These are phyloP conservation scores for Anguilla anguilla DNA, from an alignment of 2,797 vertebrate genomes.

Conservation along the genomic window DNA sequence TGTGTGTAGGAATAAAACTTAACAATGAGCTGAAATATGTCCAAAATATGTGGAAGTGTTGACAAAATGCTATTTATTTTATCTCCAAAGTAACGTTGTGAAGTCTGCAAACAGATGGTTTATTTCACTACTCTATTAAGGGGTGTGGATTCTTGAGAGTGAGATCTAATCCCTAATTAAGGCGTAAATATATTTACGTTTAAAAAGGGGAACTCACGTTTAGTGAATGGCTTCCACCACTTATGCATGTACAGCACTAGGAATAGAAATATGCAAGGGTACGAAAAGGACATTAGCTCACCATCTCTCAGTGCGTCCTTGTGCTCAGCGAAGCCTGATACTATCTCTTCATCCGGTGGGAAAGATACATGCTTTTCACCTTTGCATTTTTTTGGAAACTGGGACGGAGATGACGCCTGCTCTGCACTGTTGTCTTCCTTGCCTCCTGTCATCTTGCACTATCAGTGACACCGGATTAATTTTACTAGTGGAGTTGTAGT, in stretches of 20 bases:
- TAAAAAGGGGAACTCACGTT: conserved; percentile 6
- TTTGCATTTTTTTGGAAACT: conserved; percentile 55
- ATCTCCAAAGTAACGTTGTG: neutral
- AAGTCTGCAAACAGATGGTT: neutral
- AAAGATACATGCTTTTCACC: conserved; percentile 73
- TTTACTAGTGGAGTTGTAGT: neutral
- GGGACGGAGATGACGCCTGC: conserved; percentile 28
- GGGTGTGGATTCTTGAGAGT: neutral
- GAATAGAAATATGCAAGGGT: conserved; percentile 9
- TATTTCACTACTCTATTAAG: neutral
- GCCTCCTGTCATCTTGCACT: conserved; percentile 60
- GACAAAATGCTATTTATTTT: neutral
- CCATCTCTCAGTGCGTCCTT: conserved; percentile 50
- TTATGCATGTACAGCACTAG: conserved; percentile 9
- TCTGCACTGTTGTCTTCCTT: conserved; percentile 40
- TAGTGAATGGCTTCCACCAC: neutral
- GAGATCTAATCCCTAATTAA: neutral
- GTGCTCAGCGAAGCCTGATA: conserved; percentile 70
- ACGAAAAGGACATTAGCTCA: conserved; percentile 52
- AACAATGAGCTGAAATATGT: neutral
- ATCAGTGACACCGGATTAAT: conserved; percentile 12
- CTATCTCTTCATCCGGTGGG: conserved; percentile 73
- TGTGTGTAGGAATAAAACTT: neutral
- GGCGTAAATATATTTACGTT: neutral
- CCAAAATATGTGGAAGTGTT: neutral